Base-by-base conservation (phyloP, 2,797 vertebrate genomes). In the Coreius guichenoti region DNA sequence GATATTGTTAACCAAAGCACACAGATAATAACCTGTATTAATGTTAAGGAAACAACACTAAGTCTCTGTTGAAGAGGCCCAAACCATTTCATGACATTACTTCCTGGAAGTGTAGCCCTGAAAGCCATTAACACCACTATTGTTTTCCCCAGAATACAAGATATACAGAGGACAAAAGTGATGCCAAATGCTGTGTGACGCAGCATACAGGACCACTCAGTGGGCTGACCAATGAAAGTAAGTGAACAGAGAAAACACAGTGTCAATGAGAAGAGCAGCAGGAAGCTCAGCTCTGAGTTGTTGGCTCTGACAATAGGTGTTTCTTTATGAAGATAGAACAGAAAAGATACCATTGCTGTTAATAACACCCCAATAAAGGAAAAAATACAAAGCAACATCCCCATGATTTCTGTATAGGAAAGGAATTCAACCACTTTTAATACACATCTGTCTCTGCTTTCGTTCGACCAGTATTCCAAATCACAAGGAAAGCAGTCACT, bases 341-440 rank as follows among this genome's bases (percentile, higher is more conserved):
- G 45, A 54, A 43, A 29, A 19, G 61, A 54, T 51, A 88, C 65
- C 13, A 77, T 49, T 23, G 69, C 67, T 17, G 87, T 88, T 21
- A 88, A 33, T 56, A 82, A 67, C 43, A 82, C 80, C 36, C 88
- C 85, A 63, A 79, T 36, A 19, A 88, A 39, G 49, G 88, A 88
- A 19, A 86, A 81, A 51, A 85, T 61, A 43, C 86, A 29, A 26
- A 89, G 65, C 45, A 89, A 5, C 49, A 86, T 85, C 54, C 88
- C 88, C 88, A 89, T 89, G 1, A 86, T 86, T 83, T 89, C 88
- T 75, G 56, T 36, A 76, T 84, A 89, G 3, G 85, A 70, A 9
- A 88, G 80, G 67, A 84, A 89, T 88, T 89, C 87, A 82, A 86
- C 81, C 14, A 79, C 72, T 76, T 89, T 89, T 29, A 85, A 36